A percentile compares a stretch with the other conserved stretches of the same genome.
Evolutionary conservation across 2,888 invertebrate species (phyloP).

Genomic region (Sabellastarte sp.): DNA sequence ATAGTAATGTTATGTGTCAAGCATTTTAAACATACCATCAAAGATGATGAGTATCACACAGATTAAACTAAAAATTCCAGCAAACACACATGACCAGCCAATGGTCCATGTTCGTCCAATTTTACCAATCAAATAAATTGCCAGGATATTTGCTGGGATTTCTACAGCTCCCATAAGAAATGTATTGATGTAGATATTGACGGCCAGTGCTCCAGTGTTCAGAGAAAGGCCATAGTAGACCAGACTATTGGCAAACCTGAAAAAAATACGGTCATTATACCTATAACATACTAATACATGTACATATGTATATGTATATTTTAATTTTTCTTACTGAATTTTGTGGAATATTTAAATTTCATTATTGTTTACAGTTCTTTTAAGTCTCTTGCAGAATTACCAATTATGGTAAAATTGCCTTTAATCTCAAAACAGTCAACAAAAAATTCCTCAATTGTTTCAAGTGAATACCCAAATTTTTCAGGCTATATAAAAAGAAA

Average conservation of each 20-base stretch:
- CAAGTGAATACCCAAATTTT: no score
- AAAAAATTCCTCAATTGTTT: no score
- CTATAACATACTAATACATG: no score
- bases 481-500: no score
- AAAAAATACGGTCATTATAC: not conserved
- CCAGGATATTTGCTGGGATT: conserved; percentile 25
- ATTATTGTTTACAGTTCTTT: no score
- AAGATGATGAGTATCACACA: conserved; percentile 9
- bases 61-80: conserved; percentile 12
- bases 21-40: conserved; percentile 5
- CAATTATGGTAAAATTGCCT: no score
- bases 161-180: conserved; percentile 23
- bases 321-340: no score
- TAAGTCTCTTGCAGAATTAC: no score
- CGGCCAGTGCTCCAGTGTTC: conserved; percentile 22
- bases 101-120: conserved; percentile 22
- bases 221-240: conserved; percentile 28
- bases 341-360: no score
- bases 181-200: conserved; percentile 26
- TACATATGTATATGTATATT: no score
- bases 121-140: conserved; percentile 2
- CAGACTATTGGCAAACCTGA: conserved; percentile 25
- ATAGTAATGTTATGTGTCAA: no score
- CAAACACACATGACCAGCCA: conserved; percentile 7
- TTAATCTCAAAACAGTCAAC: no score